Base-by-base conservation (phyloP, 2,113 vertebrate species). In the Calyptommatus sinebrachiatus region DNA sequence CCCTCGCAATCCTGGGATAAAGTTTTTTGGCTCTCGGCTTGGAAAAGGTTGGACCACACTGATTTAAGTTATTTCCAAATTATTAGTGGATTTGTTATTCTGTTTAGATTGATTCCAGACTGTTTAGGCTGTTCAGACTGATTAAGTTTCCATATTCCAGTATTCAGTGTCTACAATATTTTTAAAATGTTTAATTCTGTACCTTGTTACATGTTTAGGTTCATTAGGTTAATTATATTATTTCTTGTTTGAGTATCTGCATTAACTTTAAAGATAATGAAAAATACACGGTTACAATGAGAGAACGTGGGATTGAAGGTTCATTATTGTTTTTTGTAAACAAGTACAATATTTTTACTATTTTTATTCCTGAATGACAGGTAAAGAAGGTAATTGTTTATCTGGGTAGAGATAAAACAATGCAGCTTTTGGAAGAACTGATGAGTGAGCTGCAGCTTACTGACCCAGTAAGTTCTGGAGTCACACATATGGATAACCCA, bases 341-440 rank as follows among this genome's bases (percentile, higher is more conserved):
- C 35, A 28, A 35, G 12, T 24, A 45, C 45, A 62, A 5, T 12
- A 24, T 24, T 69, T 28, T 46, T n/a, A 26, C 21, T 35, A 8
- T 12, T 79, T n/a, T 91, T 81, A 65, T 84, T 61, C 78, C n/a
- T 77, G 31, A 11, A 62, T 79, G 80, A 29, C 95, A 99, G 98
- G 96, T 99, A 72, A 99, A 99, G 91, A 98, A 99, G 79, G 97
- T 99, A n/a, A 97, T 99, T 89, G 98, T 99, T 73, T 99, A 99
- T 91, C 92, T 99, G 92, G 98, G 98, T 84, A 96, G 98, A 94
- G 98, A 99, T 91, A 99, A 99, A 94, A 99, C 98, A 76, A 97
- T 99, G 97, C 98, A 99, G 93, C 92, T 99, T 70, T 89, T 99
- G 65, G 98, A 99, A 90, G 98, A 99, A 90, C 91, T 99, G 87